Evolutionary conservation across 2,797 vertebrate species (phyloP), one percentile per base, ranked within the genome.

Genomic region (Hyperoplus lanceolatus): DNA sequence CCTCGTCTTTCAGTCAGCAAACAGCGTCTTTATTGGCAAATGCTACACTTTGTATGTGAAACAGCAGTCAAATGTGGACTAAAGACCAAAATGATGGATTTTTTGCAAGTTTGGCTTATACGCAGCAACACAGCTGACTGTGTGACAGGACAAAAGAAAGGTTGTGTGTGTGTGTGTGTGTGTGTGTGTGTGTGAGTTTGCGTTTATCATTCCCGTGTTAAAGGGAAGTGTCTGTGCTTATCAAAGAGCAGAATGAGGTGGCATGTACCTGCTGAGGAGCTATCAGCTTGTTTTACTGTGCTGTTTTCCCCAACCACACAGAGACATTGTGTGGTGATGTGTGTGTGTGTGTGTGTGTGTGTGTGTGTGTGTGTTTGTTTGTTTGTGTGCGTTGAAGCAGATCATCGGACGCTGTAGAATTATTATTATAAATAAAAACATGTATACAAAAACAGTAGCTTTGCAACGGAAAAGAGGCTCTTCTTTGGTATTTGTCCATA

Each of bases 261-360:
- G 79, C 92, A 90, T 90, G 79, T 90, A 91, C 83, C 90, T 92
- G 91, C 88, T 90, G 91, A 94, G 69, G 83, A 75, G 80, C 76
- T 84, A 77, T 73, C 53, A 82, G 70, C 77, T 62, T 80, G 29
- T 75, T 85, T 86, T 53, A 87, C 75, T 76, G 73, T 56, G 65
- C 59, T 77, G 68, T 77, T 75, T 68, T 45, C 64, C 56, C 46
- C 51, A 67, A 36, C 48, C 59, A 39, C 51, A 57, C 53, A 73
- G 55, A 85, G 39, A 77, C 21, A 5, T 11, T 13, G 36, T 48
- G 48, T 76, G 56, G 60, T 50, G 51, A 50, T 51, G 51, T 50
- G 49, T 50, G 49, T 50, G 51, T 49, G 14, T 49, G 71, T 50
- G 45, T 61, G 41, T 71, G 46, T 60, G 42, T 69, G 62, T 78